Conservation (phyloP, 1,140 invertebrate genomes). For the Cydia amplana region DNA sequence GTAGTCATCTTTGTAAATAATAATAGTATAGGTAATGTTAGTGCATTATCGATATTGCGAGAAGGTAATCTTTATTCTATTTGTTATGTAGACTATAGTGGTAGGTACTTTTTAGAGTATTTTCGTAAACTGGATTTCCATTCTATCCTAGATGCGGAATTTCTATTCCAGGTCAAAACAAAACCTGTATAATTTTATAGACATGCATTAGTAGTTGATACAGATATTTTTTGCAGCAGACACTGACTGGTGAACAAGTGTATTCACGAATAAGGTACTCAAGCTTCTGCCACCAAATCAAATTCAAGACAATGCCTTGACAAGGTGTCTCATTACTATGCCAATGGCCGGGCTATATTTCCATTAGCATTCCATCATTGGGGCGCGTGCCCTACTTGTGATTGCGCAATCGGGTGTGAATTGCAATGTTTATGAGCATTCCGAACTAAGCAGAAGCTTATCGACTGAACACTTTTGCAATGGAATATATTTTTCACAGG, state of each 20-base stretch:
- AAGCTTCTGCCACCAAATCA: background rate
- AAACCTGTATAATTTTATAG: too few relatives aligned
- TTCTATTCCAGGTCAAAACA: too few relatives aligned
- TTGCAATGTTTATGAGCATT: conserved; percentile 24
- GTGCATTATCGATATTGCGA: too few relatives aligned
- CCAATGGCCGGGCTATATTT: background rate
- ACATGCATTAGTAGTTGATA: too few relatives aligned
- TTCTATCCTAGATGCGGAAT: too few relatives aligned
- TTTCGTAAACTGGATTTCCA: too few relatives aligned
- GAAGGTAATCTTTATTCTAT: too few relatives aligned
- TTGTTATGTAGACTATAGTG: too few relatives aligned
- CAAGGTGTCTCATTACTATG: conserved; percentile 22
- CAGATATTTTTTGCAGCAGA: background rate
- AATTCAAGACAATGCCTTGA: conserved; percentile 1
- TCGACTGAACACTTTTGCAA: background rate
- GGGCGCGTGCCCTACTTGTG: conserved; percentile 13
- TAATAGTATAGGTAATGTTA: too few relatives aligned
- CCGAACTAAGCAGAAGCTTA: background rate
- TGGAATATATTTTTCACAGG: background rate
- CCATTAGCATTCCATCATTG: conserved; percentile 9
- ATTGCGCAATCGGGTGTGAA: conserved; percentile 24
- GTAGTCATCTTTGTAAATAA: background rate
- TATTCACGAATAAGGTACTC: background rate
- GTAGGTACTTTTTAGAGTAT: too few relatives aligned
- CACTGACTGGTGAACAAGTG: background rate